These are phyloP conservation scores for Siniperca knerii DNA, from an alignment of 2,113 vertebrate species.

Conservation along the genomic window DNA sequence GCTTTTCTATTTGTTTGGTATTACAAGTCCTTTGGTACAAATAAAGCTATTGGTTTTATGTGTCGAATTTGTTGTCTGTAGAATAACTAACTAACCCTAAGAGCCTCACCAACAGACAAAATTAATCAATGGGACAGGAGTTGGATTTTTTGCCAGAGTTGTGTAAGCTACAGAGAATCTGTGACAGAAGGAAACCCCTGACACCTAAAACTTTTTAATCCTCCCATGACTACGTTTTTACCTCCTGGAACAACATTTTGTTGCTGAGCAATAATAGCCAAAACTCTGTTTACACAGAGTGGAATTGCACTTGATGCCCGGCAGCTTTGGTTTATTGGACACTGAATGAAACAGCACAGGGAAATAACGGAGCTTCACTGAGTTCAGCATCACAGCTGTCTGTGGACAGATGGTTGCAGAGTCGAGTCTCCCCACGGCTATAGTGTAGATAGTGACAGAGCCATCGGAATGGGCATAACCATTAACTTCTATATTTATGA, in stretches of 20 bases:
- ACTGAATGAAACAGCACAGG: constrained; percentile 17
- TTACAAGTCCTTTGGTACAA: too few species aligned
- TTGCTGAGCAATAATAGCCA: neutral
- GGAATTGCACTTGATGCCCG: constrained; percentile 33
- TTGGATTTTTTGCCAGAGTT: neutral
- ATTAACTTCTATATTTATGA: constrained; percentile 5
- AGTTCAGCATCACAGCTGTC: constrained; percentile 43
- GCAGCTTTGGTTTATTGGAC: constrained; percentile 53
- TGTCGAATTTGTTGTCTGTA: too few species aligned
- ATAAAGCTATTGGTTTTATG: too few species aligned
- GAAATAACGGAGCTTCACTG: constrained; percentile 37
- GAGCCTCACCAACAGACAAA: too few species aligned
- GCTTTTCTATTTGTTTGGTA: too few species aligned
- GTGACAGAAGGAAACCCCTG: constrained; percentile 2
- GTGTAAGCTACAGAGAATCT: neutral
- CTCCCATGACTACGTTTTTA: neutral
- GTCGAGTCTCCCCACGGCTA: neutral
- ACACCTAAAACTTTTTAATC: constrained; percentile 8
- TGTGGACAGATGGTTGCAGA: constrained; percentile 57
- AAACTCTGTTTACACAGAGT: constrained; percentile 16
- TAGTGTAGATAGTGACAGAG: neutral
- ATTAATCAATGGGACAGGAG: too few species aligned
- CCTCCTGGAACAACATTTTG: constrained; percentile 8
- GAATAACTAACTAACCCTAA: too few species aligned
- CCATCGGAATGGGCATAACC: neutral